Evolutionary conservation across 2,113 vertebrate species (phyloP).

Genomic region (Sphaerodactylus townsendi): DNA sequence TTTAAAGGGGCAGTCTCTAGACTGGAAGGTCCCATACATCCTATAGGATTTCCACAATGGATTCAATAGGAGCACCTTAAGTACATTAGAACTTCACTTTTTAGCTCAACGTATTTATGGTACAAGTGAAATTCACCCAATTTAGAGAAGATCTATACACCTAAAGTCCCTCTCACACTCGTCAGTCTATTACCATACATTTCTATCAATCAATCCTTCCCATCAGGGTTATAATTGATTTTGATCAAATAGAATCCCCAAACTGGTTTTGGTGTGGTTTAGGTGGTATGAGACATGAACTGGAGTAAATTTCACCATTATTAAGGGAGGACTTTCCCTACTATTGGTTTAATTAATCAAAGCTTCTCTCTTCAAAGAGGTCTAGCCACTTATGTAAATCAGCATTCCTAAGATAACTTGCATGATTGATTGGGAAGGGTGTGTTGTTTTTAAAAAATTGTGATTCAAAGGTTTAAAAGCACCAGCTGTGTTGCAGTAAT

Average conservation of each 20-base stretch:
- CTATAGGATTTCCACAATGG: neutral
- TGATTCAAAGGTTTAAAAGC: slow-evolving; percentile 53
- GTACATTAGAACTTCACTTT: neutral
- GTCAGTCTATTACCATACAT: neutral
- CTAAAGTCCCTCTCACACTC: neutral
- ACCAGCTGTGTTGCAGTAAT: slow-evolving; percentile 45
- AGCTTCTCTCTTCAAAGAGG: neutral
- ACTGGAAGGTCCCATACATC: neutral
- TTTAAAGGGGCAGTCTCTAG: neutral
- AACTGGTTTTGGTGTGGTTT: neutral
- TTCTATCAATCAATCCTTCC: neutral
- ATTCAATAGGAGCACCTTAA: neutral
- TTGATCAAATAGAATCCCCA: neutral
- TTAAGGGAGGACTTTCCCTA: neutral
- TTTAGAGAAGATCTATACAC: neutral
- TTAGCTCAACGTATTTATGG: slow-evolving; percentile 14
- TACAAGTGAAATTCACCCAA: neutral
- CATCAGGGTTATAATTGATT: neutral
- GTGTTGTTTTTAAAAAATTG: slow-evolving; percentile 3
- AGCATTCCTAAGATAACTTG: neutral
- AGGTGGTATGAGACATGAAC: neutral
- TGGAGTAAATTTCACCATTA: slow-evolving; percentile 1
- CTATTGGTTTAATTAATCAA: slow-evolving; percentile 1
- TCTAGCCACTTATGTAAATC: neutral
- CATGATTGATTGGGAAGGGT: neutral